These are phyloP conservation scores for Linnaemya tessellans DNA, from an alignment of 2,888 invertebrate species.

Conservation along the genomic window DNA sequence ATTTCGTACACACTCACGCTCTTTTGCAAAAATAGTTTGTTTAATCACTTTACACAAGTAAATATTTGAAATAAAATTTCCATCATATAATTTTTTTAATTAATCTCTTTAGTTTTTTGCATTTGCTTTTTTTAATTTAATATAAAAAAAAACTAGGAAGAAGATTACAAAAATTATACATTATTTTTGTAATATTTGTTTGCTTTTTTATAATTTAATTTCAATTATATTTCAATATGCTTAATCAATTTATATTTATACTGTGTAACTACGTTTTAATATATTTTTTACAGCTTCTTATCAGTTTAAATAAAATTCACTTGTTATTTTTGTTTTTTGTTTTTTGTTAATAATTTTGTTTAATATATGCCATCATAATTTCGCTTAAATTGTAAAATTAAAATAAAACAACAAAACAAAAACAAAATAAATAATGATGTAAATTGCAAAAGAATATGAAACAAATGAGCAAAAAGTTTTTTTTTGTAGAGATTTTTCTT, in stretches of 20 bases:
- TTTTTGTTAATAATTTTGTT: slow-evolving; percentile 36
- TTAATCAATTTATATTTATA: slow-evolving; percentile 66
- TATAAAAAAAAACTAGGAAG: slow-evolving; percentile 50
- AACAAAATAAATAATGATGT: slow-evolving; percentile 33
- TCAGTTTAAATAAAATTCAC: slow-evolving; percentile 62
- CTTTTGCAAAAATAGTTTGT: background rate
- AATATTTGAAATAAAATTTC: slow-evolving; percentile 44
- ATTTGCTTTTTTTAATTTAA: slow-evolving; percentile 19
- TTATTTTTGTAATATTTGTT: slow-evolving; percentile 34
- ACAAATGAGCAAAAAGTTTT: slow-evolving; percentile 44
- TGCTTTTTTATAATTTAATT: slow-evolving; percentile 36
- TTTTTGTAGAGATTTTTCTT: slow-evolving; percentile 37
- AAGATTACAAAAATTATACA: slow-evolving; percentile 40
- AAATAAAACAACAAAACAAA: slow-evolving; percentile 39
- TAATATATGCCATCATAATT: slow-evolving; percentile 60
- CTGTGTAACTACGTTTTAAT: slow-evolving; percentile 71
- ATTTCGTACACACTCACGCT: slow-evolving; percentile 8
- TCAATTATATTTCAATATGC: slow-evolving; percentile 53
- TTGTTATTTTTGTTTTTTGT: slow-evolving; percentile 31
- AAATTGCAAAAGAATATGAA: slow-evolving; percentile 56
- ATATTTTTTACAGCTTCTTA: slow-evolving; percentile 69
- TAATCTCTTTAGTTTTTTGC: slow-evolving; percentile 15
- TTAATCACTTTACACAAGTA: slow-evolving; percentile 28
- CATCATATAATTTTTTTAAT: slow-evolving; percentile 16
- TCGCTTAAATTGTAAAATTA: slow-evolving; percentile 60